Evolutionary conservation across 1,140 invertebrate genomes (phyloP).

Genomic region (Formica selysi): DNA sequence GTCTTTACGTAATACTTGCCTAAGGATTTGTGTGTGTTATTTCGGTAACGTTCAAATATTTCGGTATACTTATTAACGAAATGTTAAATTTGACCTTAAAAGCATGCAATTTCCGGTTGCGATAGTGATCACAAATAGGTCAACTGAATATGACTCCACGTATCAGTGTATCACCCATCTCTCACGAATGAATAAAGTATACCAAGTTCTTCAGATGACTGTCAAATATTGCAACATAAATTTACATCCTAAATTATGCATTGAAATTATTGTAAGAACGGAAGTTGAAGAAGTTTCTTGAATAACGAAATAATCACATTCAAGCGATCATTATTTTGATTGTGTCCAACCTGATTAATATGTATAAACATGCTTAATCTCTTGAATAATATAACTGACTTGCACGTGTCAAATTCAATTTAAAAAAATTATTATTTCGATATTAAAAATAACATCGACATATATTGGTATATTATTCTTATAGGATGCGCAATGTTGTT

Average conservation of each 20-base stretch:
- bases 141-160: too few species aligned
- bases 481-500: not conserved
- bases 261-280: not conserved
- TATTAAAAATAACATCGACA: not conserved
- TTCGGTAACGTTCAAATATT: too few species aligned
- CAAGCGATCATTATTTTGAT: not conserved
- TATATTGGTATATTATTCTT: not conserved
- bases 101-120: too few species aligned
- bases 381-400: not conserved
- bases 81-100: too few species aligned
- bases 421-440: not conserved
- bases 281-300: not conserved
- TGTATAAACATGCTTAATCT: not conserved
- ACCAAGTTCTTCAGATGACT: too few species aligned
- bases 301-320: not conserved
- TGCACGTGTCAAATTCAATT: too few species aligned
- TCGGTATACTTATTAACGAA: too few species aligned
- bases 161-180: too few species aligned
- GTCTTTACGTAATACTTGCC: not conserved
- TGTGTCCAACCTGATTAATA: not conserved
- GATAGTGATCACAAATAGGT: too few species aligned
- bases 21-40: too few species aligned
- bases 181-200: too few species aligned
- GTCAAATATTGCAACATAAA: too few species aligned
- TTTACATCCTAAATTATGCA: not conserved